These are phyloP conservation scores for western clawed frog (Xenopus tropicalis) DNA, from an alignment of 2,113 vertebrate species.

Conservation along the genomic window UCB_Xtro_10.0 CM004444.2:19183001-19183500, in stretches of 20 bases:
- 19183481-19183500: background rate
- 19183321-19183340: background rate
- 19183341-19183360: background rate
- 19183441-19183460: conserved; percentile 3
- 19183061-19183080: no score
- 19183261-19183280: background rate
- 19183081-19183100: no score
- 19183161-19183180: no score
- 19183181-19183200: no score
- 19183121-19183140: no score
- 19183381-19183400: background rate
- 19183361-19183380: background rate
- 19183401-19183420: background rate
- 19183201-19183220: no score
- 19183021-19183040: no score
- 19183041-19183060: no score
- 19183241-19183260: background rate
- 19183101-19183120: no score
- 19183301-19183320: background rate
- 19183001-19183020: no score
- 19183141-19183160: no score
- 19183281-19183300: background rate
- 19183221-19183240: background rate
- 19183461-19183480: background rate
- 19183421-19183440: background rate